Conservation (phyloP, 2,797 vertebrate species). For the Fratercula arctica region DNA sequence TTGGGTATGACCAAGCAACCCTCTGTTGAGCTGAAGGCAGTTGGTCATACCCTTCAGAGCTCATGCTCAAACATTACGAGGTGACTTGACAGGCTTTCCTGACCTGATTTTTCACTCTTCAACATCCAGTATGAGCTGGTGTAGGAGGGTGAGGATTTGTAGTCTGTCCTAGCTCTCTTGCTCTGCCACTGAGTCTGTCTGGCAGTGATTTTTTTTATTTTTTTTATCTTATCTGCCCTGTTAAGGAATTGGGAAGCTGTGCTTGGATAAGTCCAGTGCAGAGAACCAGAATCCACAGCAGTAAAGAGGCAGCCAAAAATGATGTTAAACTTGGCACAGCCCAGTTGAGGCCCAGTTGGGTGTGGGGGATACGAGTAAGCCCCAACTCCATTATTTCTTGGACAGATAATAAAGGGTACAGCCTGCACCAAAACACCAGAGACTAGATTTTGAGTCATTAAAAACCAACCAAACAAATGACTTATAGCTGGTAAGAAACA, state of each 20-base stretch:
- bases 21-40: neutral
- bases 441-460: neutral
- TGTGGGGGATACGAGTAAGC: neutral
- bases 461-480: neutral
- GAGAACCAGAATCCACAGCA: neutral
- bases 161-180: neutral
- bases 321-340: constrained; percentile 40
- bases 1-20: neutral
- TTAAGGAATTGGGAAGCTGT: neutral
- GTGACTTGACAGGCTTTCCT: neutral
- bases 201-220: neutral
- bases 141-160: neutral
- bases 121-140: neutral
- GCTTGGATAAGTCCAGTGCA: neutral
- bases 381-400: neutral
- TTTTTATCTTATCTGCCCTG: neutral
- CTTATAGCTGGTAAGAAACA: neutral
- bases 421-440: neutral
- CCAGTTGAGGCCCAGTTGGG: neutral
- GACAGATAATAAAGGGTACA: neutral
- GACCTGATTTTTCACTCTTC: neutral
- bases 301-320: constrained; percentile 5
- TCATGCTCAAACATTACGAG: neutral
- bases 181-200: neutral
- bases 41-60: neutral